phyloP scores from a whole-genome alignment of 2,113 vertebrate species.

The Corythaixoides concolor region DNA sequence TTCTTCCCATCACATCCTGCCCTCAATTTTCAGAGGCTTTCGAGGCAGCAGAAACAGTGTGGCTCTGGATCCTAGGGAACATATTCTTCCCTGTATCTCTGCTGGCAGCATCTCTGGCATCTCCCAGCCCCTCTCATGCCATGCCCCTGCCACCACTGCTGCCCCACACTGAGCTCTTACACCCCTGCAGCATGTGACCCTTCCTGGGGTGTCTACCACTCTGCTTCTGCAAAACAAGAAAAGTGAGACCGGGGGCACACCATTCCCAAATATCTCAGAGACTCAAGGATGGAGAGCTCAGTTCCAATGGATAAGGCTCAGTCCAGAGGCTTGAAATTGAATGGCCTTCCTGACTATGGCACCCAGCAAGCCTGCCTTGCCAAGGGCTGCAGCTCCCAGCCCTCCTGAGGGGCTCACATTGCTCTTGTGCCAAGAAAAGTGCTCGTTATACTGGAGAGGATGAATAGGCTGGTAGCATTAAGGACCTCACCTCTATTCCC shows the following conservation, averaged over 20 bases:
- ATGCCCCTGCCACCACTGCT: fast-evolving
- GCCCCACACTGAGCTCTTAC: background rate
- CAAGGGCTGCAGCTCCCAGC: background rate
- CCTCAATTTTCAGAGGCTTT: background rate
- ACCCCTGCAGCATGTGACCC: background rate
- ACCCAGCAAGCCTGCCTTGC: background rate
- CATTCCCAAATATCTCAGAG: background rate
- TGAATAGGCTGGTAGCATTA: background rate
- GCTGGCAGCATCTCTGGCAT: background rate
- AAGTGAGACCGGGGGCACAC: background rate
- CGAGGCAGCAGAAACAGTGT: background rate
- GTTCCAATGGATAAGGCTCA: background rate
- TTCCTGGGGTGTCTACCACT: background rate
- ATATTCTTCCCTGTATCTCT: background rate
- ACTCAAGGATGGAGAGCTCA: background rate
- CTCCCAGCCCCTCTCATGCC: background rate
- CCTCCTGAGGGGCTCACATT: background rate
- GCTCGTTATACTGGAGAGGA: background rate
- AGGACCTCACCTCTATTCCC: background rate
- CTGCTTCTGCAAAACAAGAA: background rate
- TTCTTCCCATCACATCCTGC: background rate
- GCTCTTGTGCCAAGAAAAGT: background rate
- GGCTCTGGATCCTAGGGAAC: background rate
- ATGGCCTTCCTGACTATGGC: background rate
- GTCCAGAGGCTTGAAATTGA: background rate